Conservation (phyloP, 2,113 vertebrate species). For the Peromyscus polionotus region DNA sequence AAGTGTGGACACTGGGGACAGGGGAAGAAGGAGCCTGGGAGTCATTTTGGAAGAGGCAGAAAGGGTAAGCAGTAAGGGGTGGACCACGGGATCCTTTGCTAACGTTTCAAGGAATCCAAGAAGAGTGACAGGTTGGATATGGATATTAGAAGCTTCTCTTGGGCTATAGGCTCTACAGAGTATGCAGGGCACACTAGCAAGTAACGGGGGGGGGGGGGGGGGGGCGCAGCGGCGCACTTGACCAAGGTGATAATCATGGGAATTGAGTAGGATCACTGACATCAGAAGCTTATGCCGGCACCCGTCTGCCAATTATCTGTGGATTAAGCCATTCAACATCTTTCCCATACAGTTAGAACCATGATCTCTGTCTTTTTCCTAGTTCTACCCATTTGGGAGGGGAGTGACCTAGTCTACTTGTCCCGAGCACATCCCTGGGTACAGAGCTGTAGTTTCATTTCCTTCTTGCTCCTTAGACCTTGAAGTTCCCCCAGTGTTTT, state of each 20-base stretch:
- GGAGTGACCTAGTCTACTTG: too few species aligned
- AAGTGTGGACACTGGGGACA: not conserved
- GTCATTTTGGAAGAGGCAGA: not conserved
- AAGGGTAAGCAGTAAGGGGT: not conserved
- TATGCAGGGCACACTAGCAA: not conserved
- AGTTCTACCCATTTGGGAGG: not conserved
- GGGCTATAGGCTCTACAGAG: not conserved
- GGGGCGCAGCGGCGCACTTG: not conserved
- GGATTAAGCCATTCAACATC: not conserved
- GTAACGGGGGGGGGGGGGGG: not conserved
- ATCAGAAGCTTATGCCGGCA: not conserved
- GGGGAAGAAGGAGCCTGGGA: not conserved
- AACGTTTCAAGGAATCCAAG: not conserved
- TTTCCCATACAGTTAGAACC: not conserved
- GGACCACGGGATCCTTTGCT: not conserved
- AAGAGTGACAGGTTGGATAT: not conserved
- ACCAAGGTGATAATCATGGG: not conserved
- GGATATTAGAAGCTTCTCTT: not conserved
- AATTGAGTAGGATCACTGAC: not conserved
- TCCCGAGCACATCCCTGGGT: not conserved
- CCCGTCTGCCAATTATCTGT: not conserved
- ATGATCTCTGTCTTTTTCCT: not conserved
- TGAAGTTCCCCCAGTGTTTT: not conserved
- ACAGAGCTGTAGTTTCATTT: not conserved
- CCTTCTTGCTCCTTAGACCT: not conserved